phyloP scores from a whole-genome alignment of 2,113 vertebrate species.

The Orthonyx spaldingii region DNA sequence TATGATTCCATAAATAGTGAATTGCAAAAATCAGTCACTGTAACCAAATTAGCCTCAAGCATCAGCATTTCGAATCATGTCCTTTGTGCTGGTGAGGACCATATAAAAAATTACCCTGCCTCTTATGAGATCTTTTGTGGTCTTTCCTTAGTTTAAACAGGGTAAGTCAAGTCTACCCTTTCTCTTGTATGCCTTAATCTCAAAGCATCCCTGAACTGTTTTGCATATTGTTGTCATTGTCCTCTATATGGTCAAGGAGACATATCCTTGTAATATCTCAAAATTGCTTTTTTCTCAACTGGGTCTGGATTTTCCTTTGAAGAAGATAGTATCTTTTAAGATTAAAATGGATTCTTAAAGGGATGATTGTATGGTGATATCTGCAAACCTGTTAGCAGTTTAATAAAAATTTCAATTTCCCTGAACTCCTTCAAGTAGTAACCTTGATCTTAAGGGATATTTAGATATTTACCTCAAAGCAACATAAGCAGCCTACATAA shows the following conservation, averaged over 20 bases:
- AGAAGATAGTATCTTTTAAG: not conserved
- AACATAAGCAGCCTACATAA: not conserved
- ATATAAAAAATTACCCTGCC: not conserved
- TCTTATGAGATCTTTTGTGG: not conserved
- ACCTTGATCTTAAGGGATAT: not conserved
- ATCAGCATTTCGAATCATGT: not conserved
- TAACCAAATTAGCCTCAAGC: not conserved
- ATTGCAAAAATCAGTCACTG: not conserved
- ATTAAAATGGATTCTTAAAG: not conserved
- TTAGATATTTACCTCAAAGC: not conserved
- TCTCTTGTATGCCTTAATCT: not conserved
- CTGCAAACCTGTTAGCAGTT: not conserved
- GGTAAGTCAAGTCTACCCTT: not conserved
- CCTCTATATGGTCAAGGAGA: not conserved
- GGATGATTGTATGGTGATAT: fast-evolving
- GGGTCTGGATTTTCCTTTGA: not conserved
- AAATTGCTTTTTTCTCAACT: not conserved
- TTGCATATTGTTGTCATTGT: not conserved
- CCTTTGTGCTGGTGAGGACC: not conserved
- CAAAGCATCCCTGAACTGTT: not conserved
- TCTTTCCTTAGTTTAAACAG: not conserved
- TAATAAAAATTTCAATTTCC: not conserved
- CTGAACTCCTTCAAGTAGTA: not conserved
- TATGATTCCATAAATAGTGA: not conserved
- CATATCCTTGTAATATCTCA: not conserved